Evolutionary conservation across 2,113 vertebrate genomes (phyloP).

Genomic region (Piprites chloris): DNA sequence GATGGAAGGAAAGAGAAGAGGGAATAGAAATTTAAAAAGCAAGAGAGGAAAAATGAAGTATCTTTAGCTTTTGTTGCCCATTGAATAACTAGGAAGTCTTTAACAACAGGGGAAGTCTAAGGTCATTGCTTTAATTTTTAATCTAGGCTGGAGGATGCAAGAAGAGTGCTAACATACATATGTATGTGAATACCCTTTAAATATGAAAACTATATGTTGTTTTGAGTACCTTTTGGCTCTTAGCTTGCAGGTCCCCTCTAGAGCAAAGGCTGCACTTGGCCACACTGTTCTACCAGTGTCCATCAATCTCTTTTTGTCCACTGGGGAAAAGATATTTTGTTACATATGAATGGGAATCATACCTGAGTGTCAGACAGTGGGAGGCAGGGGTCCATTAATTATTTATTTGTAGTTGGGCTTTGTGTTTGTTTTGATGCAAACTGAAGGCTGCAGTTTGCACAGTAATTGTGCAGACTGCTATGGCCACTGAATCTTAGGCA

Average conservation of each 20-base stretch:
- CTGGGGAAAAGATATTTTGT: background rate
- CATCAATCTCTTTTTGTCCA: background rate
- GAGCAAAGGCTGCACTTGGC: background rate
- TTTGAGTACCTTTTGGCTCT: background rate
- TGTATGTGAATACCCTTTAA: background rate
- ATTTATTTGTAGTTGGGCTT: background rate
- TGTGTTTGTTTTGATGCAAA: background rate
- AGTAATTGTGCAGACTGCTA: constrained; percentile 14
- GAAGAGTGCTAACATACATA: background rate
- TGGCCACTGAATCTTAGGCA: background rate
- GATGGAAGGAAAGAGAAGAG: background rate
- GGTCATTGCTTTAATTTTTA: background rate
- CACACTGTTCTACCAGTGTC: background rate
- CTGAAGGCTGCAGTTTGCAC: background rate
- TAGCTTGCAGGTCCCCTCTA: background rate
- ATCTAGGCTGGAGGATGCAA: background rate
- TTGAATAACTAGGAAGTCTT: background rate
- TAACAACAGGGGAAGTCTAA: background rate
- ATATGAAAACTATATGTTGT: background rate
- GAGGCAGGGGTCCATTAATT: background rate
- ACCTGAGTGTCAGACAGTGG: background rate
- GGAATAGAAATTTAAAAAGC: background rate
- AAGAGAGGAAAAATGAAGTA: background rate
- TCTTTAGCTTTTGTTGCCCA: background rate
- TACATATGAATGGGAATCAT: background rate